phyloP scores from a whole-genome alignment of 2,888 invertebrate species.

The Trichopria drosophilae region DNA sequence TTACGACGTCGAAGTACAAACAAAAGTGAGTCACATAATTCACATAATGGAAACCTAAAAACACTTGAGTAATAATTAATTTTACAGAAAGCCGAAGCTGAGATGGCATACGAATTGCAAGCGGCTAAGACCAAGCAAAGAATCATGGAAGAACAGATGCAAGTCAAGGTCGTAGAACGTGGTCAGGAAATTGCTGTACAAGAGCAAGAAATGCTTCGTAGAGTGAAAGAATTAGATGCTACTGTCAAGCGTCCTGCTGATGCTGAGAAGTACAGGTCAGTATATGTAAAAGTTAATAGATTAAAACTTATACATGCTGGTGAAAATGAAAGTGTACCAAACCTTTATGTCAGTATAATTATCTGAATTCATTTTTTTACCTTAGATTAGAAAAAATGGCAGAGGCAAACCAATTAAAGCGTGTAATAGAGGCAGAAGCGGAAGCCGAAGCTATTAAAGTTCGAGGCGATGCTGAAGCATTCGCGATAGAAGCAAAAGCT shows the following conservation, averaged over 20 bases:
- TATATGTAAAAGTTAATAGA: too few species aligned
- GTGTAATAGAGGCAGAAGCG: constrained; percentile 93
- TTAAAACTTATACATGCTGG: too few species aligned
- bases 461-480: constrained; percentile 88
- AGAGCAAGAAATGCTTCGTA: constrained; percentile 92
- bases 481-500: constrained; percentile 91
- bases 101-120: constrained; percentile 90
- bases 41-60: constrained; percentile 5
- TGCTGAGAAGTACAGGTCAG: constrained; percentile 79
- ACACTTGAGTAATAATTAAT: constrained; percentile 9
- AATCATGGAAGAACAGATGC: constrained; percentile 97
- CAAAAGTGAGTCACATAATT: constrained; percentile 66
- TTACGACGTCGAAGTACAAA: constrained; percentile 96
- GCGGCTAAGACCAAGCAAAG: constrained; percentile 94
- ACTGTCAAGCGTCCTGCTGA: constrained; percentile 92
- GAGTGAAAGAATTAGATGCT: constrained; percentile 90
- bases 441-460: constrained; percentile 87
- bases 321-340: too few species aligned
- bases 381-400: constrained; percentile 85
- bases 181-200: constrained; percentile 93
- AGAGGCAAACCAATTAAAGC: constrained; percentile 85
- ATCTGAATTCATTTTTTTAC: background rate
- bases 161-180: constrained; percentile 88
- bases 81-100: constrained; percentile 80
- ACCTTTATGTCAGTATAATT: background rate